Evolutionary conservation across 1,140 invertebrate genomes (phyloP).

Genomic region (Drosophila rhopaloa): DNA sequence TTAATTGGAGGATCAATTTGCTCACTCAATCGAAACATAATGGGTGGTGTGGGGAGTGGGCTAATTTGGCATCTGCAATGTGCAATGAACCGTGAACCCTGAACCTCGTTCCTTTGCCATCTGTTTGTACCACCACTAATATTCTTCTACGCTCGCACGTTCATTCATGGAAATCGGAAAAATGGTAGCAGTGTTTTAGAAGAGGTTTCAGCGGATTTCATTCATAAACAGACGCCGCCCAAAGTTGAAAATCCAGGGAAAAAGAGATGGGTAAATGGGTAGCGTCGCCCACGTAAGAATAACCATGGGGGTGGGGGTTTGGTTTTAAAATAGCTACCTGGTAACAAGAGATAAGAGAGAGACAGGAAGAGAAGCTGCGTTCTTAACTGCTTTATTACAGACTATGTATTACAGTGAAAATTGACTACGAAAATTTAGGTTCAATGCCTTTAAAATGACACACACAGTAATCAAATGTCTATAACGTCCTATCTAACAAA

Average conservation of each 20-base stretch:
- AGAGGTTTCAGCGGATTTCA: constrained; percentile 49
- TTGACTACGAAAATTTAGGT: background rate
- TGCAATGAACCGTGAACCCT: constrained; percentile 33
- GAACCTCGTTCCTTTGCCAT: constrained; percentile 15
- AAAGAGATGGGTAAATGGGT: background rate
- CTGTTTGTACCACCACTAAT: constrained; percentile 2
- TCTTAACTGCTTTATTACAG: constrained; percentile 72
- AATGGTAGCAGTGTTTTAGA: constrained; percentile 6
- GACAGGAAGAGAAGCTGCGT: constrained; percentile 38
- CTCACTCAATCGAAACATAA: constrained; percentile 38
- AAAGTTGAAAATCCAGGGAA: constrained; percentile 48
- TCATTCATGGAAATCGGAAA: constrained; percentile 35
- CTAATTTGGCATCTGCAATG: constrained; percentile 37
- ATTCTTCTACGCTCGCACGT: constrained; percentile 24
- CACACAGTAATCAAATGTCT: background rate
- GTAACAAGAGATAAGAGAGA: constrained; percentile 35
- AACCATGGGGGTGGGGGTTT: background rate
- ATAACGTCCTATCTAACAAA: background rate
- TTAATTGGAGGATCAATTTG: constrained; percentile 56
- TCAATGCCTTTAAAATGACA: background rate
- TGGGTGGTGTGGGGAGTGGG: constrained; percentile 11
- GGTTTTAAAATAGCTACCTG: constrained; percentile 33
- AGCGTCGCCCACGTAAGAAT: constrained; percentile 27
- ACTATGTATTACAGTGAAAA: constrained; percentile 28
- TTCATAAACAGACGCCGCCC: constrained; percentile 56